Evolutionary conservation across 53 echinoderm and acorn worm genomes (phyloP), one percentile per base, ranked within the genome.

Genomic region (Temnopleurus reevesii): DNA sequence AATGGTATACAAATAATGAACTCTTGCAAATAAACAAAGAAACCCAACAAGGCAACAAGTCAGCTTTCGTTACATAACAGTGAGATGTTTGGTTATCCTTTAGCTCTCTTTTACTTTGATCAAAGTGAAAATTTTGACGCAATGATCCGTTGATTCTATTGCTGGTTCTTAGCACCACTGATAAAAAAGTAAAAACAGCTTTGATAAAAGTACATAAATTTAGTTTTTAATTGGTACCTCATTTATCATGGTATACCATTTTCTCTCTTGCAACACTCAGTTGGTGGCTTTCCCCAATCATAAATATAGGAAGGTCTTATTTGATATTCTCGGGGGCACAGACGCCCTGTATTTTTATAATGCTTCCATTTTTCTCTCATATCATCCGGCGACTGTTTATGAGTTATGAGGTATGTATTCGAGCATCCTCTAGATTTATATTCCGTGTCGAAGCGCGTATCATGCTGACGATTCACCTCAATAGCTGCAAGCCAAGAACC

Each of bases 391-490:
- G 90, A 91, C 92, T 98, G 98, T 90, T 98, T 98, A 51, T 98
- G 98, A 0, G 98, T 96, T n/a, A 98, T 89, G 10, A 98, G 79
- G 53, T 98, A 98, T 12, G 65, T 83, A 65, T 98, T 98, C 17
- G 86, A 90, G 55, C 98, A 98, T 10, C 98, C 98, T 4, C 98
- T 76, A 6, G 98, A 95, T 46, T 90, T 81, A 60, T 94, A 98
- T 76, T 98, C 98, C 0, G 98, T 98, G 89, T 98, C 98, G 47
- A 98, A 98, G 45, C 98, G 85, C 8, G 96, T 90, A 45, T 98
- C 98, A 57, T 98, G 98, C 25, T 92, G 91, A 82, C 98, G 86
- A 23, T 89, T 89, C 17, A 96, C 95, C 27, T 98, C 96, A 24
- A 93, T 64, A 15, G 98, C 89, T 8, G 98, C 98, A 3, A 98